phyloP scores from a whole-genome alignment of 2,888 invertebrate species.

The Drosophila borborema region DNA sequence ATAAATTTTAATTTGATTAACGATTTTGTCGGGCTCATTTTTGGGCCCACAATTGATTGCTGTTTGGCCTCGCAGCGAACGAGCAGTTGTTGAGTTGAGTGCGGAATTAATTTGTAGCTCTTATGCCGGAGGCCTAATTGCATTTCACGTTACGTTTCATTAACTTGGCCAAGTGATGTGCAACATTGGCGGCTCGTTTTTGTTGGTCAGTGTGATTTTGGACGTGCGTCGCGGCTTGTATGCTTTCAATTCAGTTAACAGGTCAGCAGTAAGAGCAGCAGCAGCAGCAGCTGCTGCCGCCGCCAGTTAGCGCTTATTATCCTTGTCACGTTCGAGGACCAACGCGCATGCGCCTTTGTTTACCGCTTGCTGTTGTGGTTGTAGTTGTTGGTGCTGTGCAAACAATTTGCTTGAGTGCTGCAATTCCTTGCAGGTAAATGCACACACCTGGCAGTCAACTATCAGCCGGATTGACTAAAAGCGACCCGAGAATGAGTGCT shows the following conservation, averaged over 20 bases:
- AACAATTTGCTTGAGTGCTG: constrained; percentile 67
- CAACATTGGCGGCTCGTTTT: constrained; percentile 9
- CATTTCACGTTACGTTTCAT: constrained; percentile 48
- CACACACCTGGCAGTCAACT: constrained; percentile 21
- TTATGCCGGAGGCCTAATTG: constrained; percentile 32
- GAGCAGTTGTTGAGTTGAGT: constrained; percentile 18
- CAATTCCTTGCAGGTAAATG: constrained; percentile 56
- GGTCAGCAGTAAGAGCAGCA: constrained; percentile 27
- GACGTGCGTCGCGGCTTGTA: constrained; percentile 27
- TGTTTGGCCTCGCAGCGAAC: constrained; percentile 8
- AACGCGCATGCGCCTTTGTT: constrained; percentile 49
- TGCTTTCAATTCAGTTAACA: constrained; percentile 53
- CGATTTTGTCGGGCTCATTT: constrained; percentile 56
- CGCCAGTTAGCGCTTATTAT: constrained; percentile 42
- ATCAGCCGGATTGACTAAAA: constrained; percentile 21
- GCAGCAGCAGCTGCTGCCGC: background rate
- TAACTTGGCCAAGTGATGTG: constrained; percentile 34
- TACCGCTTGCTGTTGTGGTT: constrained; percentile 23
- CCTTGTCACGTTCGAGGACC: constrained; percentile 55
- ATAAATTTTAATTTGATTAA: constrained; percentile 77
- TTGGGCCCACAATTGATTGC: constrained; percentile 56
- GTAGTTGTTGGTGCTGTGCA: constrained; percentile 29
- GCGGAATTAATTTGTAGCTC: constrained; percentile 62
- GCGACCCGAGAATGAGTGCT: constrained; percentile 7
- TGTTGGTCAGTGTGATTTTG: constrained; percentile 17